Conservation (phyloP, 64 coral and sea anemone genomes). For the Stylophora pistillata region DNA sequence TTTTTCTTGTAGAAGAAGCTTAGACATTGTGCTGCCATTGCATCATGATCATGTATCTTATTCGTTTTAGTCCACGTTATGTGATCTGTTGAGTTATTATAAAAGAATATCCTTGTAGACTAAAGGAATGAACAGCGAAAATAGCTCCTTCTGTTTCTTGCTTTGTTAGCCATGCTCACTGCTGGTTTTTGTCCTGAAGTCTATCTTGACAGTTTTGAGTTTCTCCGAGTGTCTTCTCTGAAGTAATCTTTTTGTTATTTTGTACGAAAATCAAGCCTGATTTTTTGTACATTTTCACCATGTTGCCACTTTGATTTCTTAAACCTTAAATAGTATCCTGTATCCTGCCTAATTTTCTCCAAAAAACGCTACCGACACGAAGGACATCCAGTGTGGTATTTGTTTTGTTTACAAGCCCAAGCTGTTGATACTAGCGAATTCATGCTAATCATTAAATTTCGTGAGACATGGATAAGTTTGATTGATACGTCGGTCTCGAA, state of each 20-base stretch:
- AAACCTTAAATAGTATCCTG: not conserved
- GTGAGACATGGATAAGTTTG: not conserved
- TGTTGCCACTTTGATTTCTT: not conserved
- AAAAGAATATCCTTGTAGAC: not conserved
- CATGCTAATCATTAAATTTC: not conserved
- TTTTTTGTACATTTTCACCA: not conserved
- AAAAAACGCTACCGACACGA: not conserved
- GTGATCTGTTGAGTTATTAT: not conserved
- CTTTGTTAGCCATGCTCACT: not conserved
- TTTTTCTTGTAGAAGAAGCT: conserved; percentile 20
- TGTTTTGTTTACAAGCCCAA: conserved; percentile 29
- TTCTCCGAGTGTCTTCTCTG: not conserved
- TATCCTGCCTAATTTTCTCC: not conserved
- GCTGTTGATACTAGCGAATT: not conserved
- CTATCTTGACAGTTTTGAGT: not conserved
- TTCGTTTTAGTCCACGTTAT: not conserved
- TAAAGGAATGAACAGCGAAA: not conserved
- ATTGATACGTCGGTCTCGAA: not conserved
- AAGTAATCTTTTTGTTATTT: not conserved
- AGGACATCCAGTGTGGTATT: not conserved
- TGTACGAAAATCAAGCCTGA: not conserved
- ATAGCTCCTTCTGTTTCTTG: not conserved
- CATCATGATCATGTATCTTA: conserved; percentile 34
- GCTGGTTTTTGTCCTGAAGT: not conserved
- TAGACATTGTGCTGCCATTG: conserved; percentile 26